Conservation (phyloP, 2,797 vertebrate species). For the Psittacula derbiana region DNA sequence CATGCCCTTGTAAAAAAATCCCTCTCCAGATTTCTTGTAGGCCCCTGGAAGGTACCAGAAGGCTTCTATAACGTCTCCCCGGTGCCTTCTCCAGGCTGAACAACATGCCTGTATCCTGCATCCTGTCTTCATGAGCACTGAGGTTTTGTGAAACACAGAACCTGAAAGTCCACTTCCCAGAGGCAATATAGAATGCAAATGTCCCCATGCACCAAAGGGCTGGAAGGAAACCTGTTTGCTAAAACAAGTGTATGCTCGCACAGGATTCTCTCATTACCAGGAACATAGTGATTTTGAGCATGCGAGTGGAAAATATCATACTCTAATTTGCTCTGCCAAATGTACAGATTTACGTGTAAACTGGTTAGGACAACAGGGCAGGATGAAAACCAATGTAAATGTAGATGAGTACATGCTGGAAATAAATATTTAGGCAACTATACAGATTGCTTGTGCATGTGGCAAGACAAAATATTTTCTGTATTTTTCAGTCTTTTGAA, state of each 20-base stretch:
- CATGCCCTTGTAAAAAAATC: not conserved
- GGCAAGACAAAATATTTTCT: not conserved
- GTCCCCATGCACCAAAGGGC: not conserved
- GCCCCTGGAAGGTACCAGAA: not conserved
- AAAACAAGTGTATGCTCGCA: not conserved
- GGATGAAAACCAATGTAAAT: not conserved
- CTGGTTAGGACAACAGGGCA: not conserved
- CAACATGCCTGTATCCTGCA: not conserved
- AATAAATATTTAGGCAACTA: not conserved
- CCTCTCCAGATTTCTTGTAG: not conserved
- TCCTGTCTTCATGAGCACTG: not conserved
- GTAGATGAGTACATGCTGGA: not conserved
- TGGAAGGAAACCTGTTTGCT: not conserved
- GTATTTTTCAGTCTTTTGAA: not conserved
- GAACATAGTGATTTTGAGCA: not conserved
- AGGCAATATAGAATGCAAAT: not conserved
- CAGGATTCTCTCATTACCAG: not conserved
- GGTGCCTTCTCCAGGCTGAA: not conserved
- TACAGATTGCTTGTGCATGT: not conserved
- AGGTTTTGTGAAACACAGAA: not conserved
- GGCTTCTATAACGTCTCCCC: not conserved
- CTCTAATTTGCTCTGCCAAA: not conserved
- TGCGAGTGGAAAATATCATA: not conserved
- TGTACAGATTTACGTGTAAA: not conserved
- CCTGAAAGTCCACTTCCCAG: not conserved